These are phyloP conservation scores for Plumapathes pennacea DNA, from an alignment of 92 coral and sea anemone species.

Conservation along the genomic window DNA sequence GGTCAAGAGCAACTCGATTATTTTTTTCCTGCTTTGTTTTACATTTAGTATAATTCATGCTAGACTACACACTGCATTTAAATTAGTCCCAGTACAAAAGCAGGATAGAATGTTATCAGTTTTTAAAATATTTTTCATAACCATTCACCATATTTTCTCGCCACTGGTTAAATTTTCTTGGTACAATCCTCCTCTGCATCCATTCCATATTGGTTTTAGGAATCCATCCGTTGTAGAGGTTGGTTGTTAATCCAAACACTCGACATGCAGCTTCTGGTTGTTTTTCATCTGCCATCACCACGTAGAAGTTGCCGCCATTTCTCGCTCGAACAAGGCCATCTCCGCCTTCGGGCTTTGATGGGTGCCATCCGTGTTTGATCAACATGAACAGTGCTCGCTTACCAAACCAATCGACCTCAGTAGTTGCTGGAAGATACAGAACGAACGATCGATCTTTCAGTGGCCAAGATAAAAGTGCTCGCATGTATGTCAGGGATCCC, in stretches of 20 bases:
- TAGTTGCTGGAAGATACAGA: conserved; percentile 9
- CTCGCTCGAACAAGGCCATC: conserved; percentile 4
- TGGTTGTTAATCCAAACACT: conserved; percentile 23
- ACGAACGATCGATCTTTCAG: conserved; percentile 17
- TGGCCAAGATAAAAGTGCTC: conserved; percentile 8
- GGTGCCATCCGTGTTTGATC: conserved; percentile 6
- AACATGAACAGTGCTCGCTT: conserved; percentile 4
- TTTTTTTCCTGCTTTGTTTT: too few species aligned
- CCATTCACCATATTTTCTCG: conserved; percentile 7
- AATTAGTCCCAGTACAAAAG: too few species aligned
- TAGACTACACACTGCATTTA: too few species aligned
- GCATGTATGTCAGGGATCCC: conserved; percentile 5
- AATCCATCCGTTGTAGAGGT: conserved; percentile 26
- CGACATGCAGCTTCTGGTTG: conserved; percentile 12
- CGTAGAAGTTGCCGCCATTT: conserved; percentile 11
- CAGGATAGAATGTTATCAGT: too few species aligned
- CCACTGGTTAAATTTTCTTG: conserved; percentile 3
- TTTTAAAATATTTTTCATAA: too few species aligned
- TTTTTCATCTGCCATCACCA: conserved; percentile 16
- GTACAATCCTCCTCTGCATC: conserved; percentile 3
- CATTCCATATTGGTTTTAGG: conserved; percentile 10
- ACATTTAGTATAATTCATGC: too few species aligned
- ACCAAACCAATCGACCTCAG: conserved; percentile 20
- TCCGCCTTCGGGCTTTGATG: conserved; percentile 10
- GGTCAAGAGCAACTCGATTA: too few species aligned